A percentile compares a stretch with the other conserved stretches of the same genome.
Conservation (phyloP, 2,797 vertebrate genomes). For the Halcyon chelicuti region DNA sequence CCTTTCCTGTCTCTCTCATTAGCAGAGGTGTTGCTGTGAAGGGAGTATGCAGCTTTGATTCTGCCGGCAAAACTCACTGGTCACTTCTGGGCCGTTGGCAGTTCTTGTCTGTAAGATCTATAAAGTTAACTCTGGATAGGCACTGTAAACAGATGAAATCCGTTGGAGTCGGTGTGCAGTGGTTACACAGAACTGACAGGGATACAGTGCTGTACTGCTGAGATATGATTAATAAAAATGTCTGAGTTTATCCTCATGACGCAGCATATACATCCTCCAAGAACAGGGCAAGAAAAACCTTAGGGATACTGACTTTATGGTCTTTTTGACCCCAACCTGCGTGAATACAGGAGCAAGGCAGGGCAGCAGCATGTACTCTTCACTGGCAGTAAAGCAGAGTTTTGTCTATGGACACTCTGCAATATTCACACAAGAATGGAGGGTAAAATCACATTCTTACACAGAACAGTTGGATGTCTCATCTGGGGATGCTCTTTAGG, state of each 20-base stretch:
- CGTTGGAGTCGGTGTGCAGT: background rate
- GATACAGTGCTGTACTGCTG: background rate
- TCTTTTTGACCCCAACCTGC: background rate
- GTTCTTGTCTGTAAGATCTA: background rate
- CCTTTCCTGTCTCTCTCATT: background rate
- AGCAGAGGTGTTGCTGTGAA: conserved; percentile 6
- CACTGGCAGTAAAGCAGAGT: background rate
- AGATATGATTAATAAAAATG: background rate
- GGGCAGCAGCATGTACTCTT: background rate
- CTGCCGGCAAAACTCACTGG: background rate
- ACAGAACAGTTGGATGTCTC: background rate
- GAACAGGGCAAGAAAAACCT: background rate
- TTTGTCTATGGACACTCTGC: background rate
- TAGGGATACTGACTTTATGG: background rate
- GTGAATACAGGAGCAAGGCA: background rate
- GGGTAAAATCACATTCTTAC: background rate
- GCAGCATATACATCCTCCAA: background rate
- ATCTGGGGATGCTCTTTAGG: background rate
- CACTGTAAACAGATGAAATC: background rate
- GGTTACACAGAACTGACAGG: background rate
- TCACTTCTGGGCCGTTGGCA: background rate
- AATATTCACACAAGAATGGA: background rate
- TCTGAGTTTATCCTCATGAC: background rate
- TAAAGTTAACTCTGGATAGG: background rate
- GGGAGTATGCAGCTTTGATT: background rate